A percentile compares a stretch with the other conserved stretches of the same genome.
These are phyloP conservation scores for Podargus strigoides DNA, from an alignment of 2,797 vertebrate species.

Conservation along the genomic window DNA sequence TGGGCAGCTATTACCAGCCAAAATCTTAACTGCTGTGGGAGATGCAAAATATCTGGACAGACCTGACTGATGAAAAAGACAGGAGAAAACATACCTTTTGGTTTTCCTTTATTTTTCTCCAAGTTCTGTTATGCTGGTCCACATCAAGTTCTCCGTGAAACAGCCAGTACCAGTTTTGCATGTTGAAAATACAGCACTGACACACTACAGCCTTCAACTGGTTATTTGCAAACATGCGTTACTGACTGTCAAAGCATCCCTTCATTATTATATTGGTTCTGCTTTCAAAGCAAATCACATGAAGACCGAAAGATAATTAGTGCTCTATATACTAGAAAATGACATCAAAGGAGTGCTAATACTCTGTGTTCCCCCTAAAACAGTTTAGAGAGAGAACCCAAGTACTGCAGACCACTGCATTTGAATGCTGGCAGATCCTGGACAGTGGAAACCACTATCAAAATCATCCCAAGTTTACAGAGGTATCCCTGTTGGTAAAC, in stretches of 20 bases:
- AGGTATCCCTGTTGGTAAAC: not conserved
- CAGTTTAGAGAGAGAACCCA: not conserved
- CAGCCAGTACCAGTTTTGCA: not conserved
- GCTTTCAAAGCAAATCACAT: not conserved
- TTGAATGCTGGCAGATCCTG: not conserved
- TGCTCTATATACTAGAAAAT: not conserved
- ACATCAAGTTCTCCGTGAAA: not conserved
- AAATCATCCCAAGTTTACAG: not conserved
- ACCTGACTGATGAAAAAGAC: not conserved
- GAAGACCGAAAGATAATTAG: not conserved
- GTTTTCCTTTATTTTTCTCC: not conserved
- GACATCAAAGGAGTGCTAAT: not conserved
- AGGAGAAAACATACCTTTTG: not conserved
- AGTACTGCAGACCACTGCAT: not conserved
- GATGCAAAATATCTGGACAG: not conserved
- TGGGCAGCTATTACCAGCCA: not conserved
- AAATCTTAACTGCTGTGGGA: not conserved
- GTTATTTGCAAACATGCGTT: rapidly evolving
- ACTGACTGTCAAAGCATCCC: not conserved
- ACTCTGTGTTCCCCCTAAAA: not conserved
- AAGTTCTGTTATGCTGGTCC: not conserved
- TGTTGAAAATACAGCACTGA: not conserved
- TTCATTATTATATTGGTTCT: not conserved
- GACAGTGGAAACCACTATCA: rapidly evolving
- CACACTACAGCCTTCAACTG: rapidly evolving